These are phyloP conservation scores for Conger conger DNA, from an alignment of 2,113 vertebrate genomes.

Conservation along the genomic window DNA sequence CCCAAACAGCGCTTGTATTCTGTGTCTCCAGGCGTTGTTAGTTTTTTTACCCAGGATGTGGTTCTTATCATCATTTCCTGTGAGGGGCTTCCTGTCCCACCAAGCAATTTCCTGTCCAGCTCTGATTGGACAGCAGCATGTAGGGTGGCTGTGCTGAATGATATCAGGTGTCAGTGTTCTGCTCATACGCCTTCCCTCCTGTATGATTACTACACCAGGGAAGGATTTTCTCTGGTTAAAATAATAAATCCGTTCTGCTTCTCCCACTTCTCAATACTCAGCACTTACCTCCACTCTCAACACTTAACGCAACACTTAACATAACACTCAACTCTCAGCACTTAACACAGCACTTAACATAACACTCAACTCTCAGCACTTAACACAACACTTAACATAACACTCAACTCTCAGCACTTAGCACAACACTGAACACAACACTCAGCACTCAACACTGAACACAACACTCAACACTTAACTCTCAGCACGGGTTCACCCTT, in stretches of 20 bases:
- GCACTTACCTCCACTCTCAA: not conserved
- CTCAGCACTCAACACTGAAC: not conserved
- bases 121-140: not conserved
- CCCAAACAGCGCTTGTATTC: not conserved
- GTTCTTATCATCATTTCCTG: slow-evolving; percentile 6
- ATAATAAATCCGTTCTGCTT: not conserved
- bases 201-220: not conserved
- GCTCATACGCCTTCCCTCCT: no score
- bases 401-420: not conserved
- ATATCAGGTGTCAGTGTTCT: not conserved
- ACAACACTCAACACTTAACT: not conserved
- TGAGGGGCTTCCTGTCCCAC: slow-evolving; percentile 6
- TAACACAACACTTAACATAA: no score
- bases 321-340: no score
- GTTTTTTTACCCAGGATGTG: slow-evolving; percentile 4
- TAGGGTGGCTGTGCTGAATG: no score
- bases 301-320: no score
- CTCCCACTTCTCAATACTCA: not conserved
- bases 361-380: no score
- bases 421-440: no score
- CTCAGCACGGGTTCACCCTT: no score
- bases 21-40: not conserved
- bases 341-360: no score
- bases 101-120: not conserved
- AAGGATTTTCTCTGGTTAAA: not conserved